Evolutionary conservation across 2,113 vertebrate species (phyloP).

Genomic region (Mastomys natalensis): DNA sequence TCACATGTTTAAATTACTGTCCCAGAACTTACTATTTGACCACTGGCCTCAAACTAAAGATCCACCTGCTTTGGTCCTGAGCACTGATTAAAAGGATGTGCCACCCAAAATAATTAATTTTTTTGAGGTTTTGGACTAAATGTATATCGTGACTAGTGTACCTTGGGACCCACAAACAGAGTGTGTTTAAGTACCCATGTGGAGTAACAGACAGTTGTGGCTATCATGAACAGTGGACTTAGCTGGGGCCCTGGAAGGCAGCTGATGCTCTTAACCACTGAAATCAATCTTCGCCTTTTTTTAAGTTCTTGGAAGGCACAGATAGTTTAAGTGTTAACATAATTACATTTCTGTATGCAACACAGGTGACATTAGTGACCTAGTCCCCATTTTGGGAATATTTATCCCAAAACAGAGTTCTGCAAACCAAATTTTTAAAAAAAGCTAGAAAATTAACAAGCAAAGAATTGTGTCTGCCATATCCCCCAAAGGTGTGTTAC

Average conservation of each 20-base stretch:
- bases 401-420: not conserved
- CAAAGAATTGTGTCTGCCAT: not conserved
- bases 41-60: not conserved
- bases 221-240: not conserved
- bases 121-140: too few species aligned
- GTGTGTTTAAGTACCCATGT: not conserved
- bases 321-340: not conserved
- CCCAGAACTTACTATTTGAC: not conserved
- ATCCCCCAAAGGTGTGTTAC: not conserved
- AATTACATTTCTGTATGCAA: not conserved
- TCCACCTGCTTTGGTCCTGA: not conserved
- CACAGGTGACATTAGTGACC: not conserved
- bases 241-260: not conserved
- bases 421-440: not conserved
- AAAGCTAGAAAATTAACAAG: not conserved
- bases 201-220: not conserved
- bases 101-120: not conserved
- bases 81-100: not conserved
- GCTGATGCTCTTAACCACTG: not conserved
- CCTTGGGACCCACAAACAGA: too few species aligned
- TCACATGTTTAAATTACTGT: not conserved
- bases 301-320: not conserved
- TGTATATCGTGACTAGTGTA: not conserved
- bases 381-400: not conserved
- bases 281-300: not conserved